A percentile compares a stretch with the other conserved stretches of the same genome.
These are phyloP conservation scores for Nemoura dubitans DNA, from an alignment of 2,888 invertebrate species.

Conservation along the genomic window DNA sequence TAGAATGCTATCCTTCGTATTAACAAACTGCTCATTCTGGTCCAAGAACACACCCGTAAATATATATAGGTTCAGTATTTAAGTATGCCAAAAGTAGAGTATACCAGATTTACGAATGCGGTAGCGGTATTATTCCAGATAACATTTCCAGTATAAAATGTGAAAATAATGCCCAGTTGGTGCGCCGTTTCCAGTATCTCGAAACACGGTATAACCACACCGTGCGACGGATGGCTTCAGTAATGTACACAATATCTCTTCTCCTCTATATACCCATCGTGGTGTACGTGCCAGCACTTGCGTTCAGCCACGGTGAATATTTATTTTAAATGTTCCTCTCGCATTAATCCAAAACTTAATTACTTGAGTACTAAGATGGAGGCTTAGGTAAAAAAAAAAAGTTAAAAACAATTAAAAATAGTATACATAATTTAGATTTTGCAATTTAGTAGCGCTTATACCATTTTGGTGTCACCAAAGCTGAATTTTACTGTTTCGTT, in stretches of 20 bases:
- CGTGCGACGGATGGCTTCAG: slow-evolving; percentile 68
- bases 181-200: slow-evolving; percentile 63
- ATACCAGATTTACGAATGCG: too few species aligned
- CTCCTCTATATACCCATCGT: slow-evolving; percentile 71
- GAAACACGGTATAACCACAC: slow-evolving; percentile 70
- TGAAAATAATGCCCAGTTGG: too few species aligned
- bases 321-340: slow-evolving; percentile 29
- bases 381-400: too few species aligned
- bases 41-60: too few species aligned
- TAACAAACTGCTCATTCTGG: too few species aligned
- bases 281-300: slow-evolving; percentile 75
- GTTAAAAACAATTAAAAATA: not conserved
- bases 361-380: slow-evolving; percentile 13
- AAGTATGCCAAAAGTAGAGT: too few species aligned
- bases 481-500: not conserved
- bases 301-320: slow-evolving; percentile 71
- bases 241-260: slow-evolving; percentile 68
- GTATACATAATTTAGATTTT: not conserved
- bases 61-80: too few species aligned
- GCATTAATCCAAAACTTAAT: slow-evolving; percentile 36
- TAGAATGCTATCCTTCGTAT: slow-evolving; percentile 61
- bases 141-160: too few species aligned
- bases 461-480: not conserved
- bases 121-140: too few species aligned
- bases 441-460: not conserved